phyloP scores from a whole-genome alignment of 2,113 vertebrate genomes.

The Tachysurus vachellii region DNA sequence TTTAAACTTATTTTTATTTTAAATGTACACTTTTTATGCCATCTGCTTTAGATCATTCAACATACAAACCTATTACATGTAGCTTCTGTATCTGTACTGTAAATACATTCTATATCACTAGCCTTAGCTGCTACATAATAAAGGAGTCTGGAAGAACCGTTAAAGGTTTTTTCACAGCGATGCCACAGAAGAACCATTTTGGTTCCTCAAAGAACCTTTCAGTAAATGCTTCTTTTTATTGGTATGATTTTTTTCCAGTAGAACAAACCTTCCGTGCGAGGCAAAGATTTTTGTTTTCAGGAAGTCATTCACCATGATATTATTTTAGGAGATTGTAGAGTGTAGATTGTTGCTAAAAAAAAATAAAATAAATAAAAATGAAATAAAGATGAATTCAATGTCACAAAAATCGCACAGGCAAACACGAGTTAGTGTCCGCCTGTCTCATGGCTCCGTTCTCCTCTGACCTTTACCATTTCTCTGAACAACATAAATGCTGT shows the following conservation, averaged over 20 bases:
- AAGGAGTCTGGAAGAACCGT: no score
- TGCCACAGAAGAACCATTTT: no score
- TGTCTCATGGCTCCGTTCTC: conserved; percentile 13
- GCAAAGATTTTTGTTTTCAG: no score
- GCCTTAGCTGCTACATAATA: background rate
- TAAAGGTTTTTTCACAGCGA: no score
- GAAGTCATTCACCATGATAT: no score
- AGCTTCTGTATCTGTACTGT: background rate
- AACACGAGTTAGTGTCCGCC: conserved; percentile 8
- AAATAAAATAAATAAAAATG: background rate
- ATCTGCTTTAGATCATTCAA: background rate
- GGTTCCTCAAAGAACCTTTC: no score
- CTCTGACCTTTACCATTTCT: conserved; percentile 57
- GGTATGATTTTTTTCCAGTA: no score
- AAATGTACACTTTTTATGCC: no score
- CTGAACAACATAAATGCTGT: conserved; percentile 64
- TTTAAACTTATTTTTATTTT: no score
- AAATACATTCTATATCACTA: background rate
- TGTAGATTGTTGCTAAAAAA: background rate
- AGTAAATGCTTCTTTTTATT: no score
- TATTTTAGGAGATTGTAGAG: no score
- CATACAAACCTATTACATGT: background rate
- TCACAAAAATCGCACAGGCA: conserved; percentile 4
- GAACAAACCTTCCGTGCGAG: no score
- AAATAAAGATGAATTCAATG: background rate